These are phyloP conservation scores for Prionailurus bengalensis DNA, from an alignment of 2,113 vertebrate species.

Conservation along the genomic window DNA sequence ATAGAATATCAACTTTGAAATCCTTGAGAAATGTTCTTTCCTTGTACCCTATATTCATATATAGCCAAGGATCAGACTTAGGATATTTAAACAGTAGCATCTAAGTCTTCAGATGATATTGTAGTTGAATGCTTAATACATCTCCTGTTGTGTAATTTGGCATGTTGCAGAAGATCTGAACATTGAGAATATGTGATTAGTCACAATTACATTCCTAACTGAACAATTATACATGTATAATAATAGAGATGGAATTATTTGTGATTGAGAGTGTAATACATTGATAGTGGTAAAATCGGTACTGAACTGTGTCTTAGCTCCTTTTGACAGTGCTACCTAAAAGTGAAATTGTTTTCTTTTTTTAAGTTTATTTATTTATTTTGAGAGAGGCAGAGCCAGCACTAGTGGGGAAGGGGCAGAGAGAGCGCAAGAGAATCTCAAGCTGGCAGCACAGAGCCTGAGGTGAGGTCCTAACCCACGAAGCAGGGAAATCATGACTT, in stretches of 20 bases:
- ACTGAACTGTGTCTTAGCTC: background rate
- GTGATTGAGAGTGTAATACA: background rate
- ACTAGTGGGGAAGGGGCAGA: no score
- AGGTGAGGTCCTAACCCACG: no score
- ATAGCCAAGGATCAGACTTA: background rate
- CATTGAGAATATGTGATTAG: background rate
- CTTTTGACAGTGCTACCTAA: conserved; percentile 4
- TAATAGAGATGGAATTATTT: conserved; percentile 37
- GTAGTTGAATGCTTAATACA: conserved; percentile 12
- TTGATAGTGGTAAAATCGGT: conserved; percentile 14
- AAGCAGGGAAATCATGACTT: no score
- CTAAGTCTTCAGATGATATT: conserved; percentile 23
- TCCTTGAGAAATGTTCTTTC: conserved; percentile 39
- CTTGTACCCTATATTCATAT: background rate
- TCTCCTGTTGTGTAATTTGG: background rate
- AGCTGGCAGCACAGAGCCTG: no score
- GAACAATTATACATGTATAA: background rate
- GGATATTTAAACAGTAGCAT: background rate
- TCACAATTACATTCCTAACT: background rate
- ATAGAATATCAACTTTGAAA: background rate
- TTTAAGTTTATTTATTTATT: no score
- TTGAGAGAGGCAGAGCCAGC: no score
- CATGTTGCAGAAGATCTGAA: background rate
- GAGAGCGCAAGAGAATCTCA: no score
- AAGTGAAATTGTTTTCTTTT: conserved; percentile 19